Conservation (phyloP, 2,113 vertebrate species). For the Rhodinocichla rosea region DNA sequence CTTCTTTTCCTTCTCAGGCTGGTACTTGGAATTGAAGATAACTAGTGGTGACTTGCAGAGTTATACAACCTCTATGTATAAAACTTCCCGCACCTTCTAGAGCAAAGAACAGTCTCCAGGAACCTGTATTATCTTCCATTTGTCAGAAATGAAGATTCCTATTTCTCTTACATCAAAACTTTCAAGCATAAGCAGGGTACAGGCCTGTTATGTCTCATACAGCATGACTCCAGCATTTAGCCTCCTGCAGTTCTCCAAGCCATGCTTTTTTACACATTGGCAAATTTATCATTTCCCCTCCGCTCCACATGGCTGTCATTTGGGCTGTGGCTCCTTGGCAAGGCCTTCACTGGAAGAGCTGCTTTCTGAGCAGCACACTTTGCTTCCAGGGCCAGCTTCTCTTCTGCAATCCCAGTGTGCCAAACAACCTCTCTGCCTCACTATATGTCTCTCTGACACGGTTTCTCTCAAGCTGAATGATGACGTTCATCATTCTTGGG, state of each 20-base stretch:
- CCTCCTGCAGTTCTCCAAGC: neutral
- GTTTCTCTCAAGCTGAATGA: neutral
- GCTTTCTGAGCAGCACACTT: neutral
- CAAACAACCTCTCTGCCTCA: neutral
- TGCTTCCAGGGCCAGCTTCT: neutral
- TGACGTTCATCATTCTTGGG: neutral
- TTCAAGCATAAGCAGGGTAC: neutral
- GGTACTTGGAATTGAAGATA: neutral
- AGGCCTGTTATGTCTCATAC: neutral
- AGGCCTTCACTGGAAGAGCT: neutral
- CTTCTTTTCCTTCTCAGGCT: neutral
- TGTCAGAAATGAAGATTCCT: neutral
- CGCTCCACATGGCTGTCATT: neutral
- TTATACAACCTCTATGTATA: neutral
- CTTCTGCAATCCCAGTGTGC: neutral
- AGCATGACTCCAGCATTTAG: neutral
- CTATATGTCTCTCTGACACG: neutral
- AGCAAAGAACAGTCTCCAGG: neutral
- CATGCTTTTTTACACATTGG: neutral
- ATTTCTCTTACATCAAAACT: neutral
- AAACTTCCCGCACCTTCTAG: neutral
- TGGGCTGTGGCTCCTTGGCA: neutral
- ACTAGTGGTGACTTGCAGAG: rapidly evolving
- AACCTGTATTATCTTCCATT: neutral
- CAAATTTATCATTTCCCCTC: neutral